phyloP scores from a whole-genome alignment of 30 jellyfish, hydroid and myxozoan species.

The Sanderia malayensis region DNA sequence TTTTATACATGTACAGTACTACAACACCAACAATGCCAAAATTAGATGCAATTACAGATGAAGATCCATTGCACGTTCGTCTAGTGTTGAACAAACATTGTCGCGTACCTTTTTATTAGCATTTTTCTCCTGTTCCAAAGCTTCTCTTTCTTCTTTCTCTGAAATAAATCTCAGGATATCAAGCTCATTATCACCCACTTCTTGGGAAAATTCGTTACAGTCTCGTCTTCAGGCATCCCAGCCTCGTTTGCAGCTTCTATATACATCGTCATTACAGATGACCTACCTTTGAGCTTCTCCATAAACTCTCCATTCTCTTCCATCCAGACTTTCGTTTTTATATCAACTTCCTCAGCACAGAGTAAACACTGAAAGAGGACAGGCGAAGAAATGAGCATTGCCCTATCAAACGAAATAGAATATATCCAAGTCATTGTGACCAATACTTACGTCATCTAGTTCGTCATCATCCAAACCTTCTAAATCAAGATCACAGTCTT shows the following conservation, averaged over 20 bases:
- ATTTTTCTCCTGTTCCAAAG: slow-evolving; percentile 44
- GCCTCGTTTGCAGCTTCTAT: too few species aligned
- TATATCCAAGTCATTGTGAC: too few species aligned
- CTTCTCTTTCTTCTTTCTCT: slow-evolving; percentile 71
- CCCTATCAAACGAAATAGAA: too few species aligned
- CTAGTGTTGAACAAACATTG: too few species aligned
- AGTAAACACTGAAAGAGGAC: slow-evolving; percentile 53
- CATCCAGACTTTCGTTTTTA: slow-evolving; percentile 87
- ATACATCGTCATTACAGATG: too few species aligned
- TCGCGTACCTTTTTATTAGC: slow-evolving; percentile 46
- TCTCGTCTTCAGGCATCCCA: too few species aligned
- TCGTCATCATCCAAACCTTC: slow-evolving; percentile 89
- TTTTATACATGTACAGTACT: too few species aligned
- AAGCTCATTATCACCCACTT: background rate
- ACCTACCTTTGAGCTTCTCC: slow-evolving; percentile 72
- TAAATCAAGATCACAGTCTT: slow-evolving; percentile 70
- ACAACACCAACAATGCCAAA: too few species aligned
- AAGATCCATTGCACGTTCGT: too few species aligned
- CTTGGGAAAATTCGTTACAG: too few species aligned
- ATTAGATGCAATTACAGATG: too few species aligned
- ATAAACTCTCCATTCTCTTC: slow-evolving; percentile 87
- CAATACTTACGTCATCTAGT: slow-evolving; percentile 70
- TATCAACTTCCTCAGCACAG: slow-evolving; percentile 76
- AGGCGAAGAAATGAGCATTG: background rate
- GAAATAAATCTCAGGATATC: background rate